Conservation (phyloP, 2,797 vertebrate genomes). For the Jordanella pulchra region DNA sequence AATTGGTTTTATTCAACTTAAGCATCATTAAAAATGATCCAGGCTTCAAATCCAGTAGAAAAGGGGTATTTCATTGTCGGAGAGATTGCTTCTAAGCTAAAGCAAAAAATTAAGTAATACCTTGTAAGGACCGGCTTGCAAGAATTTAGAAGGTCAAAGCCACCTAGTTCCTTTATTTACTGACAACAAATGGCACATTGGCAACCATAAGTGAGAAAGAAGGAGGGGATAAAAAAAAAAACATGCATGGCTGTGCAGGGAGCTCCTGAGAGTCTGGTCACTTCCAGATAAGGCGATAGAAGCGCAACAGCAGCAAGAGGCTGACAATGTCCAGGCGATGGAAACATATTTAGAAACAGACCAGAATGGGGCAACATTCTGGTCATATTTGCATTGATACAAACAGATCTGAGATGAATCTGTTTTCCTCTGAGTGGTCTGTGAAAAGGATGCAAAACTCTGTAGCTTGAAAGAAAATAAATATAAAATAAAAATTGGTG, state of each 20-base stretch:
- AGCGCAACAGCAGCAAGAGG: conserved; percentile 43
- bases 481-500: not conserved
- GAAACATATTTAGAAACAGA: conserved; percentile 46
- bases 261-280: conserved; percentile 57
- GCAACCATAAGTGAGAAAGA: conserved; percentile 49
- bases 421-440: not conserved
- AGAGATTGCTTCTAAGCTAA: conserved; percentile 4
- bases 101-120: conserved; percentile 2
- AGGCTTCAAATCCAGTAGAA: conserved; percentile 11
- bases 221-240: not conserved
- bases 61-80: not conserved
- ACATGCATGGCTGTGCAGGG: conserved; percentile 50
- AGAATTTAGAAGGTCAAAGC: conserved; percentile 48
- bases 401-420: not conserved
- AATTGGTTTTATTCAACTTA: not conserved
- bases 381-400: conserved; percentile 22
- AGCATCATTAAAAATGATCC: not conserved
- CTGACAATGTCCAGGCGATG: conserved; percentile 65
- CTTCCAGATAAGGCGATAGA: conserved; percentile 79
- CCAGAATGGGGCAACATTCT: conserved; percentile 29
- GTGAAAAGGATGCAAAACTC: not conserved
- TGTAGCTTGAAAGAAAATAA: not conserved
- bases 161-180: conserved; percentile 68
- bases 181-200: conserved; percentile 61
- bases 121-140: conserved; percentile 50